phyloP scores from a whole-genome alignment of 2,888 invertebrate species.

The Eilema griseolum region DNA sequence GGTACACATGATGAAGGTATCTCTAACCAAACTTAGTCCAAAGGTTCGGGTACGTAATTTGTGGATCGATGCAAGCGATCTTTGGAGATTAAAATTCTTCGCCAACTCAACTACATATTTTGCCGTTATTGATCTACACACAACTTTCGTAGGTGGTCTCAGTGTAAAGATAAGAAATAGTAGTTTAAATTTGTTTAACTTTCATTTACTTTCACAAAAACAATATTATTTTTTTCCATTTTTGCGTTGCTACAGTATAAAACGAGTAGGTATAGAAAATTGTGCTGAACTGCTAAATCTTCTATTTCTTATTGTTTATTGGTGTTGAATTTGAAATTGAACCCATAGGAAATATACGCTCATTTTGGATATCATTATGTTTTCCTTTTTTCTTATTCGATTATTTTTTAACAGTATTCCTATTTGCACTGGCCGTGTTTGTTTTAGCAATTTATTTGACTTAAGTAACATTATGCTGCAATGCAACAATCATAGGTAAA shows the following conservation, averaged over 20 bases:
- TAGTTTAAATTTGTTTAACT: not conserved
- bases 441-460: no score
- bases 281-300: no score
- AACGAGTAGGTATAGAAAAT: no score
- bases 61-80: slow-evolving; percentile 41
- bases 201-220: not conserved
- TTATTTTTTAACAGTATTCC: no score
- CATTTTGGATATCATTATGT: no score
- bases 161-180: not conserved
- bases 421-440: no score
- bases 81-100: slow-evolving; percentile 52
- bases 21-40: slow-evolving; percentile 36
- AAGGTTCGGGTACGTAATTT: slow-evolving; percentile 20
- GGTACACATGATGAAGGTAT: slow-evolving; percentile 24
- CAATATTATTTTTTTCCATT: not conserved
- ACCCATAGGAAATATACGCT: not conserved
- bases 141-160: slow-evolving; percentile 32
- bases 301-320: not conserved
- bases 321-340: not conserved
- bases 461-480: no score
- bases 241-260: not conserved
- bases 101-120: slow-evolving; percentile 42
- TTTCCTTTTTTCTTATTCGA: no score
- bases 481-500: no score
- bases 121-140: slow-evolving; percentile 47